Evolutionary conservation across 2,888 invertebrate genomes (phyloP).

Genomic region (Halocaridina rubra): DNA sequence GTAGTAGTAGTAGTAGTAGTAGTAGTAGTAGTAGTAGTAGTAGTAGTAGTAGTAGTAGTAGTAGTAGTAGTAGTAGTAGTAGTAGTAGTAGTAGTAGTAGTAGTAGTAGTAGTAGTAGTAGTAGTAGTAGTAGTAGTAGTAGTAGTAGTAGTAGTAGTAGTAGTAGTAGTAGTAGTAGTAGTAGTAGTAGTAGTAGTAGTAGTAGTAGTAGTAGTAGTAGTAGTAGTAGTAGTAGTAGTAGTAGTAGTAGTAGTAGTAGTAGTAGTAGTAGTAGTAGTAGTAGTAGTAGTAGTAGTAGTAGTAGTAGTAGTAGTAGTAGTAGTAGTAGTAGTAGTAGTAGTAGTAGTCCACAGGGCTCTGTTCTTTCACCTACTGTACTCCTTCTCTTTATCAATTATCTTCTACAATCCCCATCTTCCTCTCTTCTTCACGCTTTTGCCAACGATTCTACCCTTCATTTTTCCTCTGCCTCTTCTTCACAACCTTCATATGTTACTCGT

Average conservation of each 20-base stretch:
- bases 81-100: conserved; percentile 9
- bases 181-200: conserved; percentile 1
- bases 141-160: conserved; percentile 2
- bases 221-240: conserved; percentile 8
- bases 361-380: no score
- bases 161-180: neutral
- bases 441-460: no score
- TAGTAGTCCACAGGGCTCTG: no score
- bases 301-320: no score
- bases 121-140: conserved; percentile 4
- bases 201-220: neutral
- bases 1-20: conserved; percentile 3
- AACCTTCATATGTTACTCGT: no score
- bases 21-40: conserved; percentile 6
- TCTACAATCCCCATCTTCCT: no score
- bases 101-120: conserved; percentile 4
- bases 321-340: no score
- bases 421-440: no score
- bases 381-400: no score
- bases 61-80: conserved; percentile 1
- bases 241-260: conserved; percentile 8
- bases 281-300: conserved; percentile 8
- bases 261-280: conserved; percentile 8
- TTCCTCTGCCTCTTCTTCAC: no score
- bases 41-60: conserved; percentile 2